Evolutionary conservation across 2,113 vertebrate genomes (phyloP).

Genomic region (Varanus salvator): DNA sequence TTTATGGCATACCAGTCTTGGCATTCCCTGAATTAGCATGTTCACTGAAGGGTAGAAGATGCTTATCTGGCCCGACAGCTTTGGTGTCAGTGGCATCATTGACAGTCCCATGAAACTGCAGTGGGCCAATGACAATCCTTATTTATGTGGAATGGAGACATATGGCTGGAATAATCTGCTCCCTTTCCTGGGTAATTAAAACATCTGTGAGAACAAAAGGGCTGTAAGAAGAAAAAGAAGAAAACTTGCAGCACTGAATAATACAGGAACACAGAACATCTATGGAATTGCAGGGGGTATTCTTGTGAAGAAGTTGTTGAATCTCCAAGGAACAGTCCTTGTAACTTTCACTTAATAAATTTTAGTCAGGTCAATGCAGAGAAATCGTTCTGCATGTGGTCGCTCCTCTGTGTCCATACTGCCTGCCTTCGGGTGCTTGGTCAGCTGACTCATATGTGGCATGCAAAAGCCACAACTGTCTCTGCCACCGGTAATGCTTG

Average conservation of each 20-base stretch:
- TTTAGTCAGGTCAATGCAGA: conserved; percentile 44
- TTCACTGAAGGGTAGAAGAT: conserved; percentile 93
- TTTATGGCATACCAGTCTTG: conserved; percentile 86
- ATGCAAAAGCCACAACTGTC: background rate
- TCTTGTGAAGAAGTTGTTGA: background rate
- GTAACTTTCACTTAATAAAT: conserved; percentile 61
- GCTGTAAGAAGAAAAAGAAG: conserved; percentile 58
- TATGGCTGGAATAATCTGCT: conserved; percentile 94
- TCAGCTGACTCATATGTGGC: background rate
- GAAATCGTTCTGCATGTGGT: conserved; percentile 28
- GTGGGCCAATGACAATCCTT: conserved; percentile 79
- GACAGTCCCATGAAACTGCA: conserved; percentile 76
- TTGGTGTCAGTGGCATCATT: conserved; percentile 82
- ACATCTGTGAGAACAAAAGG: conserved; percentile 89
- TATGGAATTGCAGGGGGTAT: conserved; percentile 53
- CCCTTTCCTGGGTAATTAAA: conserved; percentile 95
- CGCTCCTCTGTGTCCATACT: background rate
- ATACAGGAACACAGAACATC: conserved; percentile 59
- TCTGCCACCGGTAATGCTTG: background rate
- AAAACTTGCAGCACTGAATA: conserved; percentile 61
- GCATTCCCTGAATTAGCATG: conserved; percentile 89
- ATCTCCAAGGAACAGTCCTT: conserved; percentile 56
- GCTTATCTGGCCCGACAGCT: conserved; percentile 92
- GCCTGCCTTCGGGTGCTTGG: background rate
- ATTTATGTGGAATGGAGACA: conserved; percentile 88